Base-by-base conservation (phyloP, 2,113 vertebrate species). In the Hyaena hyaena region DNA sequence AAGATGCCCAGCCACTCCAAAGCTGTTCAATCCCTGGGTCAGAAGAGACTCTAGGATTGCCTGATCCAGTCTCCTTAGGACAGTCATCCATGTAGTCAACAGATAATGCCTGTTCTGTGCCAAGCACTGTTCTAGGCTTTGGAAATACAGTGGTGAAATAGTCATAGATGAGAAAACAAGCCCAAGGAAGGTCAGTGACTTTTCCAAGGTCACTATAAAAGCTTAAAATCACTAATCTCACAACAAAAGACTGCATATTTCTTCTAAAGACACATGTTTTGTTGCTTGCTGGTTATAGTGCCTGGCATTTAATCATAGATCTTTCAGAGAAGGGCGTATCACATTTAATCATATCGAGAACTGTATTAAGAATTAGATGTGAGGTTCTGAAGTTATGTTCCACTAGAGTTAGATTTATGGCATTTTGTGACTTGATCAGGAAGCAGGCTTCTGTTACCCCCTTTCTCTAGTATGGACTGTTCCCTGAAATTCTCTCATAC, bases 351-450 rank as follows among this genome's bases (percentile, higher is more conserved):
- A 83, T 35, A 71, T 90, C n/a, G 12, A 31, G 65, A 61, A 61
- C 58, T 92, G 7, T 19, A 69, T 92, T 71, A 92, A 28, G 81
- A 87, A 80, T 4, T 87, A 17, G 16, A 43, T 43, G 43, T 84
- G 87, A 94, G 50, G 21, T 90, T 83, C 89, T 93, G 55, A 90
- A 84, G 5, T 84, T 86, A 50, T n/a, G 39, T 95, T 84, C 35
- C 21, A 48, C 14, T 81, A 82, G 83, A 83, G 79, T 82, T 83
- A 89, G 90, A 80, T 43, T 92, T 76, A n/a, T 39, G 43, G 19
- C 17, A 39, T 90, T 83, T 83, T 85, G 28, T 86, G 43, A 97
- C 71, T 53, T 81, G 68, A 82, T 93, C n/a, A 74, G 73, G 55
- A 94, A 85, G 50, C 48, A 81, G 63, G 4, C 24, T 89, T 92